Evolutionary conservation across 2,888 invertebrate genomes (phyloP), one percentile per base, ranked within the genome.

Genomic region (Drosophila rubida): DNA sequence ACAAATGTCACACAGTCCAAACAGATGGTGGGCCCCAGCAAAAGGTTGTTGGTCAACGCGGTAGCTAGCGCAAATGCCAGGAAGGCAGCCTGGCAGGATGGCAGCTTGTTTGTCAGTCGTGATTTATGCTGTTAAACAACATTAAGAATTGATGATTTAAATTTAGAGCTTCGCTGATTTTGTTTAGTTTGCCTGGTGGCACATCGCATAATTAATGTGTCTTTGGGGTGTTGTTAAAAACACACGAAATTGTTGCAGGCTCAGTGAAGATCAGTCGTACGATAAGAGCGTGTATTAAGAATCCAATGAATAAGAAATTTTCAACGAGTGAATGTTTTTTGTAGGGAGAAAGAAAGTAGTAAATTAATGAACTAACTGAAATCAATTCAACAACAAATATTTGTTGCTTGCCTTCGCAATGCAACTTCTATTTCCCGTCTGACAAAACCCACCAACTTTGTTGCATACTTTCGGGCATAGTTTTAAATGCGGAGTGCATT

Each of bases 401-500:
- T 32, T 32, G 5, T 25, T 25, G 25, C 7, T 7, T 30, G 60
- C 30, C 44, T 32, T 32, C 66, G 75, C 70, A 74, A 19, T 19
- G 19, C 1, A 25, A 25, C 25, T 25, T n/a, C 62, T 58, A 51
- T 62, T 72, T 58, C 44, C 22, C 46, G 66, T 55, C 30, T 46
- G 42, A 50, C 48, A 42, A 42, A 53, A 30, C n/a, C 13, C 32
- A 54, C 39, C 68, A 60, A 48, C 42, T 61, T 46, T 79, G 67
- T 74, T 77, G 88, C 84, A 83, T 82, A 83, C 86, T 83, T 87
- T 87, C 66, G 13, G 85, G 82, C 79, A 44, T 42, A 11, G 54
- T 68, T 80, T 77, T 80, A 63, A 78, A 84, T 78, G 68, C 39
- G 51, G 42, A 65, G 14, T 48, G 27, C 71, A 83, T 86, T 77